Base-by-base conservation (phyloP, 2,797 vertebrate species). In the Pachyuromys duprasi region DNA sequence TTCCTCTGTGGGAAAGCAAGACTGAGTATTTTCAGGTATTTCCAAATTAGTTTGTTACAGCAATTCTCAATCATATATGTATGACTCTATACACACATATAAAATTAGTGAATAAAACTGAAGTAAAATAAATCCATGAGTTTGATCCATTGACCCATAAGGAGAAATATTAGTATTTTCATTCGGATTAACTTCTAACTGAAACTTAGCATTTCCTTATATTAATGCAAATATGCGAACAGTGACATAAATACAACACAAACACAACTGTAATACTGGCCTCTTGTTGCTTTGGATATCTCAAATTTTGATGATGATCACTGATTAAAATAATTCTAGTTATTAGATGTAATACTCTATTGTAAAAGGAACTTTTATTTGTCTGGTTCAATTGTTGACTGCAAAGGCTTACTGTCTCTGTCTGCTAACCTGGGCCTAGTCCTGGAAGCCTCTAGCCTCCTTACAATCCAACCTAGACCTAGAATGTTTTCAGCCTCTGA, bases 281-380 rank as follows among this genome's bases (percentile, higher is more conserved):
- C 65, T 89, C 36, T 93, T 72, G 86, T 81, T 57, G 5, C 70
- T 88, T 95, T 60, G 62, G 36, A 18, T 89, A 70, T 60, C 63
- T 96, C 74, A 86, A 86, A 91, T 83, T 62, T 91, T 18, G 82
- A 12, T 88, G 28, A 39, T 62, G 5, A 86, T 89, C 72, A 82
- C 13, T 89, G 86, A n/a, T 91, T 95, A 92, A 93, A 96, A 94
- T 92, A 86, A 93, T 75, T 22, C 5, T 42, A 89, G n/a, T 78
- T 92, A 83, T 49, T 72, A 57, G 33, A 86, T 86, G 45, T 88
- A 36, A 26, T 28, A 86, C 20, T 90, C 69, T 39, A 88, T 36
- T 49, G 45, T 49, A 49, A 49, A 49, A 49, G 45, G 45, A 49
- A 49, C 45, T 49, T 49, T 49, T 49, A 49, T 49, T 49, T 49